These are phyloP conservation scores for Drosophila maculinotata DNA, from an alignment of 2,888 invertebrate genomes.

Conservation along the genomic window DNA sequence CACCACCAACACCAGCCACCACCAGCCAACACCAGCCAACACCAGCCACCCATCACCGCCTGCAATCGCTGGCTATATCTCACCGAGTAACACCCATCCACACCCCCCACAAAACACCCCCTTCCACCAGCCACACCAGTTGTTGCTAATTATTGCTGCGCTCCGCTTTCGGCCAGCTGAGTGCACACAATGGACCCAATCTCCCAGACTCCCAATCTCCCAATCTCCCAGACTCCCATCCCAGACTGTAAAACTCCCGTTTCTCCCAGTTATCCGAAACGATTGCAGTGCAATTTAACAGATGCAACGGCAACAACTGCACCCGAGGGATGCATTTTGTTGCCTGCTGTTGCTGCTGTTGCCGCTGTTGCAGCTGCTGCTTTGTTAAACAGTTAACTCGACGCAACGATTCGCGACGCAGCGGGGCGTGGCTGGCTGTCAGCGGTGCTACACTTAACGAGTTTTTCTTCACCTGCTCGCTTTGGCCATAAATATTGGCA, in stretches of 20 bases:
- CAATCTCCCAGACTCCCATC: neutral
- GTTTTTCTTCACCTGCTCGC: slow-evolving; percentile 18
- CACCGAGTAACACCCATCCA: neutral
- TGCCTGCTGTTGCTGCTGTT: slow-evolving; percentile 30
- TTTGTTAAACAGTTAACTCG: slow-evolving; percentile 46
- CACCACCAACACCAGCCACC: slow-evolving; percentile 6
- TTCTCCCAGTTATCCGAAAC: slow-evolving; percentile 19
- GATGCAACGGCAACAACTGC: slow-evolving; percentile 64
- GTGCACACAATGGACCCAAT: slow-evolving; percentile 45
- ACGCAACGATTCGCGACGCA: neutral
- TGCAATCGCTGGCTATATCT: slow-evolving; percentile 6
- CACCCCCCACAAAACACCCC: neutral
- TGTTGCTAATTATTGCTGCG: slow-evolving; percentile 67
- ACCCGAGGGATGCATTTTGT: slow-evolving; percentile 61
- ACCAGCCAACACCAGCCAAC: neutral
- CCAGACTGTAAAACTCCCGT: no score
- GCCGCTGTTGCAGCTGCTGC: slow-evolving; percentile 8
- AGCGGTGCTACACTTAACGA: neutral
- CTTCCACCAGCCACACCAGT: slow-evolving; percentile 40
- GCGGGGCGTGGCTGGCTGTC: slow-evolving; percentile 24
- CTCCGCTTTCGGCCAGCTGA: slow-evolving; percentile 56
- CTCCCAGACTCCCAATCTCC: neutral
- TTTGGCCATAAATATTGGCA: slow-evolving; percentile 47
- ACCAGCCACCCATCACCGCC: neutral
- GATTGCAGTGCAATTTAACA: slow-evolving; percentile 53